These are phyloP conservation scores for Agelaius phoeniceus DNA, from an alignment of 2,113 vertebrate genomes.

Conservation along the genomic window DNA sequence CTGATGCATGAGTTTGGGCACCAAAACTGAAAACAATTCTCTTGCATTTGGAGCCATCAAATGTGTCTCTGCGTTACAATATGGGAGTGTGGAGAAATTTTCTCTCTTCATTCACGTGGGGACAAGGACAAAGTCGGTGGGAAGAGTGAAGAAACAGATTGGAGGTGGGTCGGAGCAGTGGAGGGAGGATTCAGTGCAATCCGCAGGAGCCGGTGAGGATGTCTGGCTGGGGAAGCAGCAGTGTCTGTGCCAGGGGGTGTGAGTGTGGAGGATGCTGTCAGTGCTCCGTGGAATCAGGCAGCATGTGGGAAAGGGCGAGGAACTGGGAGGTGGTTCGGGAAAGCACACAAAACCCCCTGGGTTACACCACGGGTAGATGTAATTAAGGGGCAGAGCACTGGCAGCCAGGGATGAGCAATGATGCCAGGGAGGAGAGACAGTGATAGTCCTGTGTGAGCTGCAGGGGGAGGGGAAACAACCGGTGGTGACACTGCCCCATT, in stretches of 20 bases:
- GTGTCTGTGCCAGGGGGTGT: background rate
- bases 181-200: background rate
- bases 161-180: background rate
- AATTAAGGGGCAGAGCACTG: background rate
- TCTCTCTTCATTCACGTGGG: background rate
- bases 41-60: background rate
- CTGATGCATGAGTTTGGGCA: background rate
- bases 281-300: background rate
- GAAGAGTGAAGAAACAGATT: background rate
- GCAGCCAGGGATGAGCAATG: background rate
- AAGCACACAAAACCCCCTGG: rapidly evolving
- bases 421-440: background rate
- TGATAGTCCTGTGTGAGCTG: background rate
- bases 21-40: background rate
- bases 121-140: background rate
- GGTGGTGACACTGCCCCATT: too few relatives aligned
- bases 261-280: background rate
- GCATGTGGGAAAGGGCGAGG: background rate
- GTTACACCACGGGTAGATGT: background rate
- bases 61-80: rapidly evolving
- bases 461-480: background rate
- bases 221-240: background rate
- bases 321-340: background rate
- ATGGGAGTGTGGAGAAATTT: background rate
- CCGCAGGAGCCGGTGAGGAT: rapidly evolving